Evolutionary conservation across 2,797 vertebrate species (phyloP).

Genomic region (Toxotes lorentzi): DNA sequence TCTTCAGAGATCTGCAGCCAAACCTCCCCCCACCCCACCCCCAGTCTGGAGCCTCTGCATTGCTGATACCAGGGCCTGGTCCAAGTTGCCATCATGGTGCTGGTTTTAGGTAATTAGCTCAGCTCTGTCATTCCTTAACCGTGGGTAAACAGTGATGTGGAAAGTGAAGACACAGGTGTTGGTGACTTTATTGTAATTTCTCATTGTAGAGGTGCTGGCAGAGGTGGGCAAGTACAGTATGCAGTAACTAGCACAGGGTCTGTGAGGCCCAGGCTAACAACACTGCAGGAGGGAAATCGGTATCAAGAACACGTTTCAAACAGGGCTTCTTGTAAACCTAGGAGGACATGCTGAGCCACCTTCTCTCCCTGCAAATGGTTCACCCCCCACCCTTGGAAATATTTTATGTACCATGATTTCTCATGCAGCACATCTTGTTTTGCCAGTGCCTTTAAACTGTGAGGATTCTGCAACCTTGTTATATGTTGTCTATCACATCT

Average conservation of each 20-base stretch:
- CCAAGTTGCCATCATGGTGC: conserved; percentile 83
- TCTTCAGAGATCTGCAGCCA: conserved; percentile 80
- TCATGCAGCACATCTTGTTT: too few species aligned
- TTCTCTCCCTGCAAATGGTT: neutral
- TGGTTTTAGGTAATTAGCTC: conserved; percentile 86
- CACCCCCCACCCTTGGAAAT: too few species aligned
- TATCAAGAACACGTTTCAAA: neutral
- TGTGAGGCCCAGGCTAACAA: too few species aligned
- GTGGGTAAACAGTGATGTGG: too few species aligned
- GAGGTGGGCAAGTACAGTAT: too few species aligned
- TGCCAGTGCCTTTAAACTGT: neutral
- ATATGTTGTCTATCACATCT: neutral
- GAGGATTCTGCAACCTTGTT: neutral
- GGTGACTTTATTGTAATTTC: neutral
- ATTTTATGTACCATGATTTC: too few species aligned
- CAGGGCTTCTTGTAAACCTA: neutral
- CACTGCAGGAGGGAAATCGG: too few species aligned
- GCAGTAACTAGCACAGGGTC: too few species aligned
- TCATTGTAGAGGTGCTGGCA: too few species aligned
- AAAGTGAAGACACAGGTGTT: neutral
- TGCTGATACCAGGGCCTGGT: conserved; percentile 83
- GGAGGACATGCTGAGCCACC: neutral
- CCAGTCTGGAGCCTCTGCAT: conserved; percentile 84
- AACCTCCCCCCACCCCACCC: too few species aligned
- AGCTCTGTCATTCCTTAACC: neutral